Evolutionary conservation across 2,797 vertebrate species (phyloP).

Genomic region (Euphonia xanthogaster): DNA sequence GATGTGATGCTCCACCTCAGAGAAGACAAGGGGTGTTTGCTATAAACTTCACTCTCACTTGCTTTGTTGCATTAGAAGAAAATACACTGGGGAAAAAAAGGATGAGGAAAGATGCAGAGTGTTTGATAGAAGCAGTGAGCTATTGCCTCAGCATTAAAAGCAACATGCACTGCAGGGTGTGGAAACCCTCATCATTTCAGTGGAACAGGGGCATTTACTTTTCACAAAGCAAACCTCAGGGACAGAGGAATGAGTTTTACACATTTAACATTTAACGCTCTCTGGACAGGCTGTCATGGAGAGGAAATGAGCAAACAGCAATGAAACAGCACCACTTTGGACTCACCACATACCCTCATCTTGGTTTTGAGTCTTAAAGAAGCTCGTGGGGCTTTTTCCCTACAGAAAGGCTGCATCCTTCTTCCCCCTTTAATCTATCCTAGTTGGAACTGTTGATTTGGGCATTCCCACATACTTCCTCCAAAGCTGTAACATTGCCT

Average conservation of each 20-base stretch:
- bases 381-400: accelerated
- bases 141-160: neutral
- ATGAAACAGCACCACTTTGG: neutral
- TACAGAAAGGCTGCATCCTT: neutral
- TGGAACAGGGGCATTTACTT: neutral
- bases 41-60: neutral
- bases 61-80: neutral
- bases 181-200: neutral
- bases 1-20: neutral
- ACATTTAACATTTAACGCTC: accelerated
- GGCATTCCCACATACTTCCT: neutral
- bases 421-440: neutral
- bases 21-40: neutral
- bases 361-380: neutral
- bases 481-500: neutral
- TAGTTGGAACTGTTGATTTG: neutral
- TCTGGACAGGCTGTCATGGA: neutral
- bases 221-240: neutral
- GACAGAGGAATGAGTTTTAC: neutral
- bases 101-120: neutral
- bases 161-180: neutral
- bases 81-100: neutral
- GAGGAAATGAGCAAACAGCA: neutral
- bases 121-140: neutral
- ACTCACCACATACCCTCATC: neutral